Percentiles rank a stretch among this genome's conserved stretches.
Evolutionary conservation across 2,888 invertebrate species (phyloP).

Genomic region (Celastrina argiolus): DNA sequence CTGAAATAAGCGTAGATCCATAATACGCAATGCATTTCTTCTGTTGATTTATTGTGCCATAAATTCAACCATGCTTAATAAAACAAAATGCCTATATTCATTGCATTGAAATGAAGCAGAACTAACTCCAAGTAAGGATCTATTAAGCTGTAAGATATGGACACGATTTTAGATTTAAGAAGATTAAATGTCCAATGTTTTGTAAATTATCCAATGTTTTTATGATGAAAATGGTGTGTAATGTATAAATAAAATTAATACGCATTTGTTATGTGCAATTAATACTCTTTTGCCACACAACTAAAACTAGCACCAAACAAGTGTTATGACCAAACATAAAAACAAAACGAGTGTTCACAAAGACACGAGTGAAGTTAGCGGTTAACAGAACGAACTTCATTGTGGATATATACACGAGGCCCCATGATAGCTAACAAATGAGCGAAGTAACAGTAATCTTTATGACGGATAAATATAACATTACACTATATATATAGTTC

Average conservation of each 20-base stretch:
- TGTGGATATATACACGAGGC: conserved; percentile 9
- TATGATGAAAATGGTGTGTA: neutral
- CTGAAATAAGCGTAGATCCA: too few species aligned
- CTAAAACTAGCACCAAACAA: conserved; percentile 13
- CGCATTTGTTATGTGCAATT: neutral
- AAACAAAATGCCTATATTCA: too few species aligned
- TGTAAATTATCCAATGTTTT: conserved; percentile 25
- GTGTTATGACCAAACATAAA: conserved; percentile 1
- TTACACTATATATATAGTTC: too few species aligned
- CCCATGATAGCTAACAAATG: conserved; percentile 15
- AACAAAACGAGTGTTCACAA: conserved; percentile 15
- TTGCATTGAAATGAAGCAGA: too few species aligned
- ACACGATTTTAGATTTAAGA: too few species aligned
- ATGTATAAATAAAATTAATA: neutral
- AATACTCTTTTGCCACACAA: neutral
- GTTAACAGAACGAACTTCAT: conserved; percentile 9
- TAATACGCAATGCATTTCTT: too few species aligned
- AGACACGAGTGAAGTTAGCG: conserved; percentile 20
- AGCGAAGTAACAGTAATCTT: conserved; percentile 11
- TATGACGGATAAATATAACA: neutral
- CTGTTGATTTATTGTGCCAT: too few species aligned
- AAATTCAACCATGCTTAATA: too few species aligned
- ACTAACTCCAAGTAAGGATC: too few species aligned
- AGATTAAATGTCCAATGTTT: too few species aligned
- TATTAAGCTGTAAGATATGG: too few species aligned